Conservation (phyloP, 2,113 vertebrate genomes). For the Scatophagus argus region DNA sequence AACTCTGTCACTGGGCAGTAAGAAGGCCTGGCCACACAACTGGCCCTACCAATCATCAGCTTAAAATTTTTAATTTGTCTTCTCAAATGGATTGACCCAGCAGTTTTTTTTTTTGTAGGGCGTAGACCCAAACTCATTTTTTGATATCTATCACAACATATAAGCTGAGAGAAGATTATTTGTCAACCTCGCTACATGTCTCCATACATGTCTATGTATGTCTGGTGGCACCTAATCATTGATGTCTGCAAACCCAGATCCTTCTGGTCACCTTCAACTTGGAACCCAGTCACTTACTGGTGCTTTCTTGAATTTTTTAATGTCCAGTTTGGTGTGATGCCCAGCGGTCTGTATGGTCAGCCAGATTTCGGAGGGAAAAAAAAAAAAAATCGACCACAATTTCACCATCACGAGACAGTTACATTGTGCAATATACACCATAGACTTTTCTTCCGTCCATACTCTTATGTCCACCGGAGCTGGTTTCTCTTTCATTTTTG, state of each 20-base stretch:
- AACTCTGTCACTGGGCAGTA: conserved; percentile 63
- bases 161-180: conserved; percentile 80
- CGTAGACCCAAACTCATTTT: conserved; percentile 57
- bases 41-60: conserved; percentile 79
- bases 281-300: conserved; percentile 61
- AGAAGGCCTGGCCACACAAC: conserved; percentile 68
- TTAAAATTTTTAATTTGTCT: conserved; percentile 54
- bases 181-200: conserved; percentile 55
- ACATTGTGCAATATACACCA: conserved; percentile 85
- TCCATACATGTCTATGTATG: conserved; percentile 49
- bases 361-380: conserved; percentile 56
- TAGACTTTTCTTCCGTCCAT: conserved; percentile 80
- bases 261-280: conserved; percentile 70
- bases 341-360: conserved; percentile 53
- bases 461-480: conserved; percentile 62
- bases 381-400: conserved; percentile 58
- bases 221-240: conserved; percentile 69
- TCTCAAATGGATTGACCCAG: conserved; percentile 75
- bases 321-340: conserved; percentile 55
- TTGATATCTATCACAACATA: conserved; percentile 72
- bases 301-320: conserved; percentile 66
- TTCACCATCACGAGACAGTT: conserved; percentile 75
- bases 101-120: conserved; percentile 53
- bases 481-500: conserved; percentile 41
- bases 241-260: conserved; percentile 60